phyloP scores from a whole-genome alignment of 1,140 invertebrate species.

The Zelostemma sp. region DNA sequence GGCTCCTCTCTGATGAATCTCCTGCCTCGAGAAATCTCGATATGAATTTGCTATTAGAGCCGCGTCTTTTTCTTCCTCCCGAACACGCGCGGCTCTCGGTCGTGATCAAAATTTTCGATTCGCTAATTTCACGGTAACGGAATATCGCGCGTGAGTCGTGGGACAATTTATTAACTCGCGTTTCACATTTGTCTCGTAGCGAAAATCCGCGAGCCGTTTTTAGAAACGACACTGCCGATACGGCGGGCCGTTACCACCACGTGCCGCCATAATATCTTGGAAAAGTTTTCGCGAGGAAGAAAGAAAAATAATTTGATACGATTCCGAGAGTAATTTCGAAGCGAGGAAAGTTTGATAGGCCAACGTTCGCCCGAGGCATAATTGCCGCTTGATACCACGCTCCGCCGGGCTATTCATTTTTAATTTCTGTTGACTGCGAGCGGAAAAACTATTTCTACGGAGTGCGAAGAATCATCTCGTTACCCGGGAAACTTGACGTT shows the following conservation, averaged over 20 bases:
- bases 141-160: too few relatives aligned
- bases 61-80: too few relatives aligned
- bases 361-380: constrained; percentile 23
- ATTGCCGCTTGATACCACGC: constrained; percentile 32
- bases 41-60: too few relatives aligned
- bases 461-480: neutral
- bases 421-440: constrained; percentile 27
- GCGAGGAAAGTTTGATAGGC: constrained; percentile 33
- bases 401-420: constrained; percentile 16
- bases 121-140: too few relatives aligned
- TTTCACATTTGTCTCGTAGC: constrained; percentile 29
- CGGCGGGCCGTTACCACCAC: constrained; percentile 33
- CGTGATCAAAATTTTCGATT: too few relatives aligned
- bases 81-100: too few relatives aligned
- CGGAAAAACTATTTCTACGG: neutral
- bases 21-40: too few relatives aligned
- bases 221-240: constrained; percentile 31
- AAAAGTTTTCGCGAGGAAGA: constrained; percentile 34
- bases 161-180: constrained; percentile 33
- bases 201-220: constrained; percentile 34
- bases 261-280: constrained; percentile 38
- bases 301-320: constrained; percentile 41
- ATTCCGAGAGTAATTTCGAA: constrained; percentile 34
- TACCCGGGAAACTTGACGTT: neutral
- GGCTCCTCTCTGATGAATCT: too few relatives aligned